Evolutionary conservation across 2,888 invertebrate genomes (phyloP), one percentile per base, ranked within the genome.

Genomic region (Monoplex corrugatus): DNA sequence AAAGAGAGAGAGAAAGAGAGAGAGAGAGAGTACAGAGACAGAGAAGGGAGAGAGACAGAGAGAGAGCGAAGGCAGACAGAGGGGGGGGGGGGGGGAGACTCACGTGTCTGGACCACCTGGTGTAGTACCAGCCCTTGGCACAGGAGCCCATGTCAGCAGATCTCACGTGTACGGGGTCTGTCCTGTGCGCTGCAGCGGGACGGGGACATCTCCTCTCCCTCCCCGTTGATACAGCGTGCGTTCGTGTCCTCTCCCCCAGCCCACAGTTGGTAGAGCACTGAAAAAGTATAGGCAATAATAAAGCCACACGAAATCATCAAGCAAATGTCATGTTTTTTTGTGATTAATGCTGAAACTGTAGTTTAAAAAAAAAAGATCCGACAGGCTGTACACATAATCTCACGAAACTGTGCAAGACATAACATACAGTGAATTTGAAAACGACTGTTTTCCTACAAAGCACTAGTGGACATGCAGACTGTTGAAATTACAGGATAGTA

Each of bases 191-290:
- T 80, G 50, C 97, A 97, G 19, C 96, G 95, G 45, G 96, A 96
- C 6, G 96, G 96, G 1, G 94, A 83, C 28, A 97, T 96, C 86
- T 95, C 95, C 38, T 90, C 91, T 90, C 95, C 96, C 28, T 94
- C 93, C 3, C 93, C 93, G 90, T 95, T 94, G 6, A 96, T 93
- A 94, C 98, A 98, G 19, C 96, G 96, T 28, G 97, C 97, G 38
- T 96, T 87, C 98, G 96, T 40, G 96, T 96, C 90, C 97, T 96
- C 91, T 97, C 96, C 5, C 97, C 98, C 82, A 96, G 96, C 0
- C 97, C 97, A 95, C 98, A 98, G 23, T 97, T 96, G 2, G 96
- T 96, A 5, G 97, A 97, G 95, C 98, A 98, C 97, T 97, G 95
- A n/a, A 95, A 13, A 57, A 0, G 23, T n/a, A n/a, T n/a, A n/a